Conservation (phyloP, 1,140 invertebrate genomes). For the Polypedilum pembai region DNA sequence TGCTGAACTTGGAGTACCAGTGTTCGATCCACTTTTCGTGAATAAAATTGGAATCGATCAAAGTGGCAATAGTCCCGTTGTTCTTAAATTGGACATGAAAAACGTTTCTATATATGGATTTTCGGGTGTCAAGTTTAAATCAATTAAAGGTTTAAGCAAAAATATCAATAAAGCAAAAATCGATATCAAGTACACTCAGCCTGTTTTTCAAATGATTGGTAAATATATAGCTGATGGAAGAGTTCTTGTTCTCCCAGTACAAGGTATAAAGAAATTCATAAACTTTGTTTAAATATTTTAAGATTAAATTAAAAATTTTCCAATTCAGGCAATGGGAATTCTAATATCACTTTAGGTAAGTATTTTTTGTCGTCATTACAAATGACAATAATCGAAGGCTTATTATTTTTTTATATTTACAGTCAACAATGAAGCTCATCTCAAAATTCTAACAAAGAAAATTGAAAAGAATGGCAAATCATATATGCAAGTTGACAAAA, state of each 20-base stretch:
- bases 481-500: slow-evolving; percentile 35
- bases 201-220: not conserved
- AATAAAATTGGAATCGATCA: slow-evolving; percentile 31
- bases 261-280: slow-evolving; percentile 42
- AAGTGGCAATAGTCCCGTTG: slow-evolving; percentile 36
- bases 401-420: slow-evolving; percentile 18
- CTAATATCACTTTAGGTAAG: slow-evolving; percentile 46
- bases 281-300: slow-evolving; percentile 39
- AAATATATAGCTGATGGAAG: not conserved
- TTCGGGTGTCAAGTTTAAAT: slow-evolving; percentile 34
- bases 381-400: slow-evolving; percentile 7
- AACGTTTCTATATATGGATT: slow-evolving; percentile 43
- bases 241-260: slow-evolving; percentile 37
- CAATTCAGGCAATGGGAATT: slow-evolving; percentile 46
- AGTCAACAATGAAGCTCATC: not conserved
- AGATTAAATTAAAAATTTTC: no score
- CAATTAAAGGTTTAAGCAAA: slow-evolving; percentile 35
- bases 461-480: slow-evolving; percentile 29
- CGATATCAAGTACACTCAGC: slow-evolving; percentile 13
- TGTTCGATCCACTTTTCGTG: slow-evolving; percentile 37
- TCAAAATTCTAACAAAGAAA: slow-evolving; percentile 27
- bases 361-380: slow-evolving; percentile 30
- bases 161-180: slow-evolving; percentile 12
- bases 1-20: slow-evolving; percentile 36
- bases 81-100: slow-evolving; percentile 40